Conservation (phyloP, 37 sponge, comb jelly and placozoan species). For the Halisarca cf. caerulea region DNA sequence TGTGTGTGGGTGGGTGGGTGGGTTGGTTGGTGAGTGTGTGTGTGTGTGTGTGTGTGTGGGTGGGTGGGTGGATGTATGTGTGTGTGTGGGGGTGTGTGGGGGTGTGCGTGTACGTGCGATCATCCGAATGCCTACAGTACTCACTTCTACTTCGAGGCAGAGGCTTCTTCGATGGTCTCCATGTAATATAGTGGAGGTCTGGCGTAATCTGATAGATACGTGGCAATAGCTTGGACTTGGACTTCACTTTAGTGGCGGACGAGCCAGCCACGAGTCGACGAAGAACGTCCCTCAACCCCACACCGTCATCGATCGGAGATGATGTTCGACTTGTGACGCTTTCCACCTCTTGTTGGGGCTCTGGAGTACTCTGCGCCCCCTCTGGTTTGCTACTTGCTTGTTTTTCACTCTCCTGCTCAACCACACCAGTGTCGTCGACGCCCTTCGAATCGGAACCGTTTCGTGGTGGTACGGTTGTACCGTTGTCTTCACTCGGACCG, state of each 20-base stretch:
- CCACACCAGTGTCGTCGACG: no score
- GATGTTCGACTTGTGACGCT: no score
- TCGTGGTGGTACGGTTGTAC: no score
- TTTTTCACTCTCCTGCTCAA: no score
- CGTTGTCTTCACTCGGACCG: no score
- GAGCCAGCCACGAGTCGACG: slow-evolving; percentile 1
- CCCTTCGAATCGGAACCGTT: no score
- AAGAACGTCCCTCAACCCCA: not conserved
- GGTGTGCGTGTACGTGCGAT: not conserved
- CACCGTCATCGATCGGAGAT: no score
- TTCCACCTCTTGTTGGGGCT: no score
- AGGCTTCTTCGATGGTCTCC: not conserved
- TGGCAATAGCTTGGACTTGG: not conserved
- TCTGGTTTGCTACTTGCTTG: no score
- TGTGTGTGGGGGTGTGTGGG: not conserved
- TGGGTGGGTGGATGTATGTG: not conserved
- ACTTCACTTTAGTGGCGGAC: not conserved
- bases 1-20: not conserved
- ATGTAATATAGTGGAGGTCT: slow-evolving; percentile 16
- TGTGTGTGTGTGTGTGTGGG: not conserved
- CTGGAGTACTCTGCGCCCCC: no score
- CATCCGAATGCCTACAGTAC: not conserved
- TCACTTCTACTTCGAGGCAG: not conserved
- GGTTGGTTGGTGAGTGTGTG: no score
- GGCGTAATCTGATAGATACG: not conserved